A percentile compares a stretch with the other conserved stretches of the same genome.
These are phyloP conservation scores for Caenorhabditis sinica DNA, from an alignment of 2,888 invertebrate species.

Conservation along the genomic window DNA sequence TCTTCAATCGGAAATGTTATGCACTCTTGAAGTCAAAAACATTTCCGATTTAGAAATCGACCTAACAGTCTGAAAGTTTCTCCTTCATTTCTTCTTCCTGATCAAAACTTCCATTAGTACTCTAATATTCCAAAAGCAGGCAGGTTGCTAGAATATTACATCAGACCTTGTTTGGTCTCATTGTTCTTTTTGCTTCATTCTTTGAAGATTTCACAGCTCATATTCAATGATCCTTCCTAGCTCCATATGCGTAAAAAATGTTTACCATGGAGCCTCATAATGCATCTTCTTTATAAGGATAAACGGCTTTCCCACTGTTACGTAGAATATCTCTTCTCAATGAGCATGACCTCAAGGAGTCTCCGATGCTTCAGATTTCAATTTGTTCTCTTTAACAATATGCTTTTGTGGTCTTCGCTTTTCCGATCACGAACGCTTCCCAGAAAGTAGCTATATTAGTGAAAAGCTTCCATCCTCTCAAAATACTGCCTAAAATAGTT, in stretches of 20 bases:
- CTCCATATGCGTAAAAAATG: constrained; percentile 1
- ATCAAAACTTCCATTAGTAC: neutral
- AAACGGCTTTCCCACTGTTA: neutral
- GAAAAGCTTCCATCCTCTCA: too few relatives aligned
- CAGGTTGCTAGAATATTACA: constrained; percentile 54
- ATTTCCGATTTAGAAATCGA: constrained; percentile 31
- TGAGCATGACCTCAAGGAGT: too few relatives aligned
- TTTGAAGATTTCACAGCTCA: constrained; percentile 12
- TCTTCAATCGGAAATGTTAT: constrained; percentile 15
- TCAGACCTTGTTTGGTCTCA: constrained; percentile 21
- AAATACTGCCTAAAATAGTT: too few relatives aligned
- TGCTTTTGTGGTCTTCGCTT: too few relatives aligned
- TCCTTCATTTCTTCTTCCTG: neutral
- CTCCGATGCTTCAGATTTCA: too few relatives aligned
- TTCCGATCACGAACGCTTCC: too few relatives aligned
- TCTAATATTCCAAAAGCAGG: constrained; percentile 7
- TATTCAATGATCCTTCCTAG: constrained; percentile 11
- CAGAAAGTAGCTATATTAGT: too few relatives aligned
- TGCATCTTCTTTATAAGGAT: neutral
- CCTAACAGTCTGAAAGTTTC: neutral
- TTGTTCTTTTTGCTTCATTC: constrained; percentile 17
- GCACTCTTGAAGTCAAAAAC: constrained; percentile 18
- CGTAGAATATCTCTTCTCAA: too few relatives aligned
- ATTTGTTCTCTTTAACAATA: too few relatives aligned
- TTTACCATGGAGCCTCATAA: neutral